Conservation (phyloP, 1,140 invertebrate species). For the Leucophenga varia region DNA sequence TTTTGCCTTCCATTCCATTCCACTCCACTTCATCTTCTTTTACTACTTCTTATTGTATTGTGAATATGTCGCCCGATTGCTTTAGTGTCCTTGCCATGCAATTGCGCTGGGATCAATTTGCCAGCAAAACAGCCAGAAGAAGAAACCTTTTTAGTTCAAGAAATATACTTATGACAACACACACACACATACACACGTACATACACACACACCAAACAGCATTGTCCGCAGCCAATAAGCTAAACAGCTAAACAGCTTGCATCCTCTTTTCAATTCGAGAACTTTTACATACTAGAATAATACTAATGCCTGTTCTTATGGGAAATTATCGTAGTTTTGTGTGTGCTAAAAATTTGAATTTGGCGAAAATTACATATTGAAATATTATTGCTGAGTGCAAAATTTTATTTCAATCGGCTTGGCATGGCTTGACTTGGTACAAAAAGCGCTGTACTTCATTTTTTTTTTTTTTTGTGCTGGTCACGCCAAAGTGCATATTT, state of each 20-base stretch:
- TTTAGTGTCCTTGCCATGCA: conserved; percentile 46
- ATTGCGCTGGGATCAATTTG: conserved; percentile 48
- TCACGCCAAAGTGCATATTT: conserved; percentile 42
- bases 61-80: too few relatives aligned
- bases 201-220: not conserved
- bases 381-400: conserved; percentile 49
- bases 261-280: conserved; percentile 35
- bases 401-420: conserved; percentile 18
- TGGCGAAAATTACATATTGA: conserved; percentile 51
- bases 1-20: too few relatives aligned
- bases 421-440: not conserved
- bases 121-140: conserved; percentile 46
- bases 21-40: too few relatives aligned
- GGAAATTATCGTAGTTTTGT: conserved; percentile 45
- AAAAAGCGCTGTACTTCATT: too few relatives aligned
- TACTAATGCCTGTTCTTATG: conserved; percentile 49
- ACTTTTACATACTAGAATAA: too few relatives aligned
- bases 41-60: too few relatives aligned
- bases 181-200: conserved; percentile 15
- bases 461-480: too few relatives aligned
- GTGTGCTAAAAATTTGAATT: conserved; percentile 33
- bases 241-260: conserved; percentile 16
- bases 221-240: not conserved
- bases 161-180: conserved; percentile 48
- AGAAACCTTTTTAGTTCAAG: conserved; percentile 50